Conservation (phyloP, 2,797 vertebrate species). For the Cyclura pinguis region DNA sequence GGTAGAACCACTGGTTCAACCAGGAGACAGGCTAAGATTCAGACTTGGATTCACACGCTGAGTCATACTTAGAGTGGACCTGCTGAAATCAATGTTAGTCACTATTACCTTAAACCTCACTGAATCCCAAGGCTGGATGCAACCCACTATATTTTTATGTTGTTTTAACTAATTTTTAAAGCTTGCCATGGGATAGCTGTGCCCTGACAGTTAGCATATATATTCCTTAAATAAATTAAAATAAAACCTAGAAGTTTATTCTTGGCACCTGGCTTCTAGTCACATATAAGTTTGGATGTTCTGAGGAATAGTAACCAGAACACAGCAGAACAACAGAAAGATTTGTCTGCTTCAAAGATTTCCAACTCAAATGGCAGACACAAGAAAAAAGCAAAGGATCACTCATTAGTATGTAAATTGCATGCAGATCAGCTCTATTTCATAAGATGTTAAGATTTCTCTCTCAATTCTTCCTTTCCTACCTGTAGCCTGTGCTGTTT, state of each 20-base stretch:
- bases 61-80: neutral
- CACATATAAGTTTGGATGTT: neutral
- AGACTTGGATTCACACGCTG: neutral
- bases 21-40: neutral
- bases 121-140: neutral
- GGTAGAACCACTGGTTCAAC: neutral
- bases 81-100: neutral
- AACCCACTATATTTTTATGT: neutral
- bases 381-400: neutral
- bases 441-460: neutral
- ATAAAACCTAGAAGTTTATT: neutral
- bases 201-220: neutral
- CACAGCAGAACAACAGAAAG: neutral
- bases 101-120: neutral
- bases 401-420: neutral
- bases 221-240: neutral
- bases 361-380: neutral
- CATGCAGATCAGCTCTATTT: neutral
- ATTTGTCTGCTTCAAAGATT: neutral
- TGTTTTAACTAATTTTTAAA: neutral
- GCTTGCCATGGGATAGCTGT: neutral
- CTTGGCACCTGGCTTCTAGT: neutral
- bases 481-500: conserved; percentile 97
- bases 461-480: conserved; percentile 59
- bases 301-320: neutral